Percentiles rank a stretch among this genome's conserved stretches.
These are phyloP conservation scores for Eublepharis macularius DNA, from an alignment of 2,113 vertebrate genomes.

Conservation along the genomic window DNA sequence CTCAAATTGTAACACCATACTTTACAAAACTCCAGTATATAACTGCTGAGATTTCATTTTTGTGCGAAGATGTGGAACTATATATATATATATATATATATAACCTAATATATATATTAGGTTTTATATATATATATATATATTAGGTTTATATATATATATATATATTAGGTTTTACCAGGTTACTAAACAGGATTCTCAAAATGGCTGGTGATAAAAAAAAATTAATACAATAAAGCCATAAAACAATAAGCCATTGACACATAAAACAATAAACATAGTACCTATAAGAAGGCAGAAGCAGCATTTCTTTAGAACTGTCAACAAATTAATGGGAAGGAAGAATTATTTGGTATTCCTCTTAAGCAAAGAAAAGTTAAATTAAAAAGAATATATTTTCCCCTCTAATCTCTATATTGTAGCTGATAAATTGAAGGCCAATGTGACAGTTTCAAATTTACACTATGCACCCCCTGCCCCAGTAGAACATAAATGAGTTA, in stretches of 20 bases:
- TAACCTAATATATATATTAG: no score
- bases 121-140: not conserved
- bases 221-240: not conserved
- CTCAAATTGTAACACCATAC: not conserved
- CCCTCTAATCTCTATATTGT: no score
- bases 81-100: not conserved
- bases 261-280: not conserved
- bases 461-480: no score
- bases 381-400: no score
- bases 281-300: not conserved
- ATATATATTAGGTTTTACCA: not conserved
- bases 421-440: no score
- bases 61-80: not conserved
- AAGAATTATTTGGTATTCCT: not conserved
- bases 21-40: not conserved
- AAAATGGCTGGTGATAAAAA: not conserved
- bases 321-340: not conserved
- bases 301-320: not conserved
- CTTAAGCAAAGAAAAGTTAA: no score
- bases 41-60: not conserved
- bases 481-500: no score
- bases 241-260: not conserved
- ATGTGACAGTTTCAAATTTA: no score
- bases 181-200: not conserved
- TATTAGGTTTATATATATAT: not conserved